These are phyloP conservation scores for Pandemis corylana DNA, from an alignment of 2,888 invertebrate species.

Conservation along the genomic window DNA sequence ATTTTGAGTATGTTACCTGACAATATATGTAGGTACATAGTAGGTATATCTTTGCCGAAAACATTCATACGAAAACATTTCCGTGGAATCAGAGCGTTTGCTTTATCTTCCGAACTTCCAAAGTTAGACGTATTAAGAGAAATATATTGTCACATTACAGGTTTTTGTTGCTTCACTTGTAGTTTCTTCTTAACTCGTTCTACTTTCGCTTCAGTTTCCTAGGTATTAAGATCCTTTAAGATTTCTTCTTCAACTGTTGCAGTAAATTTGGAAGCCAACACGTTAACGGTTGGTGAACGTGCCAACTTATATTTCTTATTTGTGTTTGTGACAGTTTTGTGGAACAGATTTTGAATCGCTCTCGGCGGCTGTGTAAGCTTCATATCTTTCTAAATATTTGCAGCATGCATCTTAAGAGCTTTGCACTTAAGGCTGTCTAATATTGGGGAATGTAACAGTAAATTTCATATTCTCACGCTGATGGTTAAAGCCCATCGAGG, in stretches of 20 bases:
- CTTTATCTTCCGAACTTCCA: constrained; percentile 19
- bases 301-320: constrained; percentile 17
- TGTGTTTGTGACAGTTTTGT: background rate
- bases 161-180: background rate
- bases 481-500: too few species aligned
- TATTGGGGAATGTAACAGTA: too few species aligned
- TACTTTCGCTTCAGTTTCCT: constrained; percentile 1
- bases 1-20: background rate
- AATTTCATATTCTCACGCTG: too few species aligned
- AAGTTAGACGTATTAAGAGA: constrained; percentile 34
- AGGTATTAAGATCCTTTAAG: background rate
- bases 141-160: constrained; percentile 26
- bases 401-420: too few species aligned
- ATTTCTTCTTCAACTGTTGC: background rate
- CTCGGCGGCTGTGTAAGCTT: too few species aligned
- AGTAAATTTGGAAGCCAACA: constrained; percentile 12
- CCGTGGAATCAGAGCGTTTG: background rate
- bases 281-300: background rate
- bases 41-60: background rate
- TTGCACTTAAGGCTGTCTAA: too few species aligned
- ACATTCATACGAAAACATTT: background rate
- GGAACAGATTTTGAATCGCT: background rate
- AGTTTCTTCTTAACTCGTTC: background rate
- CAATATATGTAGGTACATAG: background rate
- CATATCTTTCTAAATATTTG: too few species aligned